Base-by-base conservation (phyloP, 2,888 invertebrate genomes). In the Ditula angustiorana region DNA sequence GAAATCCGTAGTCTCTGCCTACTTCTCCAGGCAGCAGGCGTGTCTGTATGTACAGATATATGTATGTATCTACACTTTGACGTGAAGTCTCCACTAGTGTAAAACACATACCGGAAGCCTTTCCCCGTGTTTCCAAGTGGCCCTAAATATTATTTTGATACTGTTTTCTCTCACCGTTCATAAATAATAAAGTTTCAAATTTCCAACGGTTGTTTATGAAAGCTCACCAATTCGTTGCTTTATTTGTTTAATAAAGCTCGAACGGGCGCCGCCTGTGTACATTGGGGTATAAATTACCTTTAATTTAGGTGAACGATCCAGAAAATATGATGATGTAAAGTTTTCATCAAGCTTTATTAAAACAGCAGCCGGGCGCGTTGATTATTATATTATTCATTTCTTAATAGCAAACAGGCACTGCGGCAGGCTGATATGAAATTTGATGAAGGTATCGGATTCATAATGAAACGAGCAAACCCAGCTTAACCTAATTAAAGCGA, bases 281-380 rank as follows among this genome's bases (percentile, higher is more conserved):
- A 85, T 83, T 82, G 83, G 81, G 82, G 80, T 90, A 90, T 90
- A 90, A 90, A 91, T 91, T 90, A 90, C 87, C 87, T 89, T 88
- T 90, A 90, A 90, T 90, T 89, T 89, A 86, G 82, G 86, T 82
- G 87, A 88, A 83, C 85, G 87, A 86, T 88, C 87, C 86, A 84
- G 88, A 86, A 90, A 90, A 90, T 90, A 89, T 88, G 86, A 87
- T 87, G 88, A 89, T 88, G 86, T 86, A 85, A 85, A 87, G 85
- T 87, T 90, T 87, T 87, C 88, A 87, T 87, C 86, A 83, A 77
- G 78, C 76, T 73, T 83, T 88, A 85, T 85, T 89, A 88, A 86
- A 85, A 76, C 78, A 79, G 73, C 71, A 70, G 70, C 69, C 69
- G 67, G 65, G 23, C 23, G 8, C 53, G 66, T 59, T 53, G 53